Base-by-base conservation (phyloP, 2,888 invertebrate genomes). In the Prosopocoilus inquinatus region DNA sequence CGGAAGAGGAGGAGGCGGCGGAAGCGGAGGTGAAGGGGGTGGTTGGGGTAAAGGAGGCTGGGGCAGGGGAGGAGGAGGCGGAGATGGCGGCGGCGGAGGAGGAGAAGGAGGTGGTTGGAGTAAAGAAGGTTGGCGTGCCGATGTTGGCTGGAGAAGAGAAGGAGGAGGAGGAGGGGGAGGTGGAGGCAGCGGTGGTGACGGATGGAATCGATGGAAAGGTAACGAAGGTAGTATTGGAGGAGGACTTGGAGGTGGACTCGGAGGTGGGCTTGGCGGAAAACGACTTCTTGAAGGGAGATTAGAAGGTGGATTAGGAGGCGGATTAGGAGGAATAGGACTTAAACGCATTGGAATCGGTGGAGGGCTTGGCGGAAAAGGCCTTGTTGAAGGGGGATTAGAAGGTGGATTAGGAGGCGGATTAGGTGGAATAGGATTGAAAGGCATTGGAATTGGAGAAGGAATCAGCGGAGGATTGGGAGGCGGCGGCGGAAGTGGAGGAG, bases 21-120 rank as follows among this genome's bases (percentile, higher is more conserved):
- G 20, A 2, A 7, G 20, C 2, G 20, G 20, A 28, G 5, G 41
- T 2, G 15, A 9, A 41, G 41, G 41, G 15, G 41, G 47, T 11
- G 38, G 49, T 11, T 36, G 39, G 20, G 39, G 32, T 13, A 49
- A 43, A n/a, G 54, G 49, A 16, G 20, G 34, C 13, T 41, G 41
- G 41, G n/a, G 44, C n/a, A 15, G n/a, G 16, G 9, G 44, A 15
- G n/a, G n/a, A 28, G 44, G n/a, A 44, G 44, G n/a, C 9, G 44
- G 15, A n/a, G 13, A 12, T 9, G 15, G 41, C 8, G 35, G 48
- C n/a, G n/a, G 52, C 11, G 9, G 41, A 16, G 9, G 20, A 28
- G 20, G 20, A 2, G 20, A 7, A 4, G 12, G 41, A 2, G 15
- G 41, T 15, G 38, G 41, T 8, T 36, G 39, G 20, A 32, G 32